A percentile compares a stretch with the other conserved stretches of the same genome.
Conservation (phyloP, 2,888 invertebrate genomes). For the Rhopalosiphum nymphaeae region DNA sequence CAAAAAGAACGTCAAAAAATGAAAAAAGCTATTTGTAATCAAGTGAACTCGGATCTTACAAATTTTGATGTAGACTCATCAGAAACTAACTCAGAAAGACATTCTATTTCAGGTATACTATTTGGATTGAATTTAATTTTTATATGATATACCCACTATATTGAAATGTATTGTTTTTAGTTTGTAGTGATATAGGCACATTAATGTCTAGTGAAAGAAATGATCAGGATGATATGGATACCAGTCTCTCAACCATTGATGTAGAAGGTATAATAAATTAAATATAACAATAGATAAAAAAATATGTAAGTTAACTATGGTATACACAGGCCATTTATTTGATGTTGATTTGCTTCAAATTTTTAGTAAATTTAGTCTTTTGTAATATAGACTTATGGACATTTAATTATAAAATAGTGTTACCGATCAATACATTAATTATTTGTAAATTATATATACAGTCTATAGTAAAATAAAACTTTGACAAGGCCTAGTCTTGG, state of each 20-base stretch:
- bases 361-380: background rate
- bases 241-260: slow-evolving; percentile 26
- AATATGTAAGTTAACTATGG: background rate
- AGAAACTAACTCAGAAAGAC: slow-evolving; percentile 61
- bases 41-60: slow-evolving; percentile 30
- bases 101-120: slow-evolving; percentile 52
- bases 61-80: slow-evolving; percentile 35
- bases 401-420: background rate
- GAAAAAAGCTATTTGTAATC: slow-evolving; percentile 35
- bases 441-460: background rate
- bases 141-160: background rate
- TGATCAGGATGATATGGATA: slow-evolving; percentile 46
- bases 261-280: slow-evolving; percentile 37
- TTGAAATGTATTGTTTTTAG: slow-evolving; percentile 41
- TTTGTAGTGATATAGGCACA: slow-evolving; percentile 57
- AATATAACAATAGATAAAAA: background rate
- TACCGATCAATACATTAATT: background rate
- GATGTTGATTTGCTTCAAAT: background rate
- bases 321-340: background rate
- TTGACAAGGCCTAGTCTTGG: background rate
- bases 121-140: background rate
- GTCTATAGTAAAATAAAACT: background rate
- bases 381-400: background rate
- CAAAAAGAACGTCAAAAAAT: slow-evolving; percentile 49
- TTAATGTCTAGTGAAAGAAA: slow-evolving; percentile 54